Percentiles rank a stretch among this genome's conserved stretches.
Evolutionary conservation across 2,113 vertebrate genomes (phyloP).

Genomic region (Corythaixoides concolor): DNA sequence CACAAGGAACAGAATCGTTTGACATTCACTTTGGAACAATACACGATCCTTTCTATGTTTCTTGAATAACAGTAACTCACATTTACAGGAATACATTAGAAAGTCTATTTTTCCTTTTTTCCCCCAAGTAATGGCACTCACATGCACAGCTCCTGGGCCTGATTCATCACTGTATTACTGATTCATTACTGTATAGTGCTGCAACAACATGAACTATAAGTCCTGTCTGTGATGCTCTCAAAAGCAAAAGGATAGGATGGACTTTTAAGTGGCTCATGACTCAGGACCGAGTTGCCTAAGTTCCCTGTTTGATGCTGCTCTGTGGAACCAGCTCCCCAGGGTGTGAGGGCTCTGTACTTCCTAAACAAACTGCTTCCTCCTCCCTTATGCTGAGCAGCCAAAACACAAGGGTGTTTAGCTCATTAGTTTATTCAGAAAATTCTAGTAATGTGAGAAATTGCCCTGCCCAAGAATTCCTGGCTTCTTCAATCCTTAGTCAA

Average conservation of each 20-base stretch:
- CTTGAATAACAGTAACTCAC: neutral
- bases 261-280: neutral
- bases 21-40: constrained; percentile 11
- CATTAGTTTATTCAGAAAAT: neutral
- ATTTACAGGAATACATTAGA: constrained; percentile 4
- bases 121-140: neutral
- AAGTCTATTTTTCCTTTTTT: neutral
- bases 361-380: neutral
- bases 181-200: neutral
- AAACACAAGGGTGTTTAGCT: neutral
- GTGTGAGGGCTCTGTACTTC: neutral
- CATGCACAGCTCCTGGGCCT: neutral
- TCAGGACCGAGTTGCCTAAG: neutral
- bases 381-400: neutral
- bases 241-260: neutral
- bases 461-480: neutral
- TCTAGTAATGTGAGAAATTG: neutral
- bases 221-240: neutral
- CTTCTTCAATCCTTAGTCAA: neutral
- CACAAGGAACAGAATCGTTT: neutral
- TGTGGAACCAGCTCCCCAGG: neutral
- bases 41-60: neutral
- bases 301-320: neutral
- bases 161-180: neutral
- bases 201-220: neutral